These are phyloP conservation scores for Aptenodytes forsteri DNA, from an alignment of 2,113 vertebrate genomes.

Conservation along the genomic window DNA sequence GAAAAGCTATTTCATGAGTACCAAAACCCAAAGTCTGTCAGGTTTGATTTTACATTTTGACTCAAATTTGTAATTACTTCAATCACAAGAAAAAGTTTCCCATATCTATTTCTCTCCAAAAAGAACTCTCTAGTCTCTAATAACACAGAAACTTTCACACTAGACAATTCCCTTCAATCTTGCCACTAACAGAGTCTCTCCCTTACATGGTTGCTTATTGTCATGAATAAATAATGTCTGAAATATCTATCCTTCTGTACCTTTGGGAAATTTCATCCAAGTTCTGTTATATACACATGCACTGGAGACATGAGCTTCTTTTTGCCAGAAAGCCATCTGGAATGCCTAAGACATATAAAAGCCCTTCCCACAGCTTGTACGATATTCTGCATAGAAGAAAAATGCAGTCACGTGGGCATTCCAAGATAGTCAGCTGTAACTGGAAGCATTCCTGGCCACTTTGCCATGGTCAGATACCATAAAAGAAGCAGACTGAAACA, in stretches of 20 bases:
- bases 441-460: background rate
- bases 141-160: background rate
- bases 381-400: background rate
- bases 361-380: background rate
- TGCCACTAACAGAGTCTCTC: background rate
- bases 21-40: background rate
- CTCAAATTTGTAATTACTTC: background rate
- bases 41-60: background rate
- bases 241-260: background rate
- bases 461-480: background rate
- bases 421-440: background rate
- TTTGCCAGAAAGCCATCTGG: background rate
- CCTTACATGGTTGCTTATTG: background rate
- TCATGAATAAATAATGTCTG: background rate
- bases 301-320: background rate
- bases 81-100: background rate
- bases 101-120: background rate
- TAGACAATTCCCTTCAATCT: background rate
- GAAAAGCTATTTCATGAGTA: background rate
- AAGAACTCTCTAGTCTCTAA: background rate
- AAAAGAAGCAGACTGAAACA: background rate
- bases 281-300: background rate
- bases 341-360: background rate
- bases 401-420: background rate
- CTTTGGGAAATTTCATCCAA: background rate